Percentiles rank a stretch among this genome's conserved stretches.
Conservation (phyloP, 2,113 vertebrate genomes). For the Lasiurus cinereus region DNA sequence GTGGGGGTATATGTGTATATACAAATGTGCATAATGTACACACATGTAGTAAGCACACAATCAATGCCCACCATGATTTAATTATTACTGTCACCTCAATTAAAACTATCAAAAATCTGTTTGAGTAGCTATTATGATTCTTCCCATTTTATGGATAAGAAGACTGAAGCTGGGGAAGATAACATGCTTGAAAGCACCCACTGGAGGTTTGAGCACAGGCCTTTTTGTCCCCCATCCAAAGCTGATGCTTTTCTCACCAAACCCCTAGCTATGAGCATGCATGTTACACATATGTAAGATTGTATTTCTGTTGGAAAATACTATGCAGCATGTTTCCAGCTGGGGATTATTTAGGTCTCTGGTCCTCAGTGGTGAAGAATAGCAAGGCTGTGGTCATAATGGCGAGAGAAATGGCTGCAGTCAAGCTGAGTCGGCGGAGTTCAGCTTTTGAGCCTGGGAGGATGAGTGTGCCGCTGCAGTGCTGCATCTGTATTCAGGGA, state of each 20-base stretch:
- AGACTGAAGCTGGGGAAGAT: neutral
- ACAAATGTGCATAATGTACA: neutral
- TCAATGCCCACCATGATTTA: neutral
- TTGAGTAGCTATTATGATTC: neutral
- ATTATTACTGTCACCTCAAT: neutral
- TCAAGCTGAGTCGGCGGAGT: neutral
- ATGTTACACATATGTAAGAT: neutral
- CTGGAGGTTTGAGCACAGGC: neutral
- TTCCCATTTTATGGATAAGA: neutral
- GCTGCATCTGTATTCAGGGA: neutral
- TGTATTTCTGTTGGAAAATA: neutral
- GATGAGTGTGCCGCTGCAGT: neutral
- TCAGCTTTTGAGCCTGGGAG: neutral
- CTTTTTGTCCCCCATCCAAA: neutral
- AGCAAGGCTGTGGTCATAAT: neutral
- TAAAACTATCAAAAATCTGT: slow-evolving; percentile 4
- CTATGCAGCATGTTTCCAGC: neutral
- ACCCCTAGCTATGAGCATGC: neutral
- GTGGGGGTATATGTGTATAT: neutral
- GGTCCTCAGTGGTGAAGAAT: slow-evolving; percentile 33
- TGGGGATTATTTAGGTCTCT: slow-evolving; percentile 35
- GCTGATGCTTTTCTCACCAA: neutral
- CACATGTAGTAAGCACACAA: neutral
- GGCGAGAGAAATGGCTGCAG: slow-evolving; percentile 41
- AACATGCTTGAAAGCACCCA: neutral